Base-by-base conservation (phyloP, 2,113 vertebrate species). In the Saguinus imperator region DNA sequence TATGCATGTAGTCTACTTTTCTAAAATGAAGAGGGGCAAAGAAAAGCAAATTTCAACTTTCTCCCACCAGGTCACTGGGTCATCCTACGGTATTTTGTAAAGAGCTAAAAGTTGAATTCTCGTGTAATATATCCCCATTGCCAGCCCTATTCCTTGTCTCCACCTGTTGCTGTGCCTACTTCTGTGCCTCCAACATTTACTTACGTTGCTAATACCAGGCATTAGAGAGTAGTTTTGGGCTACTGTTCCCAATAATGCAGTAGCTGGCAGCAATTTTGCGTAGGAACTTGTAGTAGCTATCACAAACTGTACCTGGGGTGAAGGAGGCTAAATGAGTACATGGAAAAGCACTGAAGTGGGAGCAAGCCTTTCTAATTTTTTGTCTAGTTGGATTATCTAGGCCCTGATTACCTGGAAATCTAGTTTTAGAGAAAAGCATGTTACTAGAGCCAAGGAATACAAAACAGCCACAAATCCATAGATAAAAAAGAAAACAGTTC, bases 201-300 rank as follows among this genome's bases (percentile, higher is more conserved):
- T 87, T 83, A 81, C 76, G 17, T 96, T 97, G 29, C 57, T 80
- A 72, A 80, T 87, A 89, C 18, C 43, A 92, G 52, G n/a, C n/a
- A 68, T 68, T 32, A 81, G 43, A 80, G 32, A 93, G 20, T 88
- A 91, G 40, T 55, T 95, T 93, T 85, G 88, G 84, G n/a, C 29
- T 52, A 12, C 40, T 83, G 11, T 25, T 75, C 64, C 68, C 50
- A 89, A 55, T 94, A 83, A 95, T 64, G 8, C 32, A 90, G n/a
- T 82, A 85, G 0, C 82, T 76, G 43, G 72, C 13, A 93, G 57
- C 82, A 93, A 43, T 48, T 82, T 89, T 91, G 40, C 55, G 35
- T 96, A 55, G n/a, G 43, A 83, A 93, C 35, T 96, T 89, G 12
- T 29, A 82, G 29, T 81, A 55, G 6, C 82, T 86, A 73, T 52